Conservation (phyloP, 2,888 invertebrate genomes). For the Eupithecia pulchellata region DNA sequence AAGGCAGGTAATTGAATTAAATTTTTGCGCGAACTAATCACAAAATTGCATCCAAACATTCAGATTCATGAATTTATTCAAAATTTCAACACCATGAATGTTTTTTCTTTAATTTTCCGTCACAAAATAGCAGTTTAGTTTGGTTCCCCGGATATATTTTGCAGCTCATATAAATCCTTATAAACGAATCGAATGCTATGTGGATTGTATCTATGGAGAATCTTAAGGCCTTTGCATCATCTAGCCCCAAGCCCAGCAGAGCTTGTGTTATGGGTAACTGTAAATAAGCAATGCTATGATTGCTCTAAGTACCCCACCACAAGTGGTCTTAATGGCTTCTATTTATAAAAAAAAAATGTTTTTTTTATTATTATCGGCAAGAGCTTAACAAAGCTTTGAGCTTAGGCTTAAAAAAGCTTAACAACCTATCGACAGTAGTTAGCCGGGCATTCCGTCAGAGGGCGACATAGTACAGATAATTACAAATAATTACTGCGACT, state of each 20-base stretch:
- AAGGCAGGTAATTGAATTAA: background rate
- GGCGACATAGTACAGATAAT: slow-evolving; percentile 70
- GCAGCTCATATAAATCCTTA: too few relatives aligned
- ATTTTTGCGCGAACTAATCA: background rate
- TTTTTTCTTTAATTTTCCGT: background rate
- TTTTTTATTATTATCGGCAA: background rate
- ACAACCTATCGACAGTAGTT: slow-evolving; percentile 49
- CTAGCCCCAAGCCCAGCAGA: too few relatives aligned
- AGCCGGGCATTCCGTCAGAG: slow-evolving; percentile 74
- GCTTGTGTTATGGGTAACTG: background rate
- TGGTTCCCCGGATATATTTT: too few relatives aligned
- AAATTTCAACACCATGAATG: background rate
- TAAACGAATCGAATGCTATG: too few relatives aligned
- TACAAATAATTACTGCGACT: slow-evolving; percentile 42
- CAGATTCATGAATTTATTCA: background rate
- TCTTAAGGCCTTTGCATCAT: too few relatives aligned
- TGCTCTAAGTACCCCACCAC: background rate
- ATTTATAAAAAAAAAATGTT: background rate
- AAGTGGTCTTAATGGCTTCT: background rate
- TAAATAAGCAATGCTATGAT: background rate
- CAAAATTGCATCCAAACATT: background rate
- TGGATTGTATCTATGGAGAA: too few relatives aligned
- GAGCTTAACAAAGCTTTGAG: slow-evolving; percentile 4
- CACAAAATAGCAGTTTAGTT: too few relatives aligned
- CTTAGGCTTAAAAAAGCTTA: slow-evolving; percentile 20